Evolutionary conservation across 2,113 vertebrate species (phyloP), one percentile per base, ranked within the genome.

Genomic region (Naja naja): DNA sequence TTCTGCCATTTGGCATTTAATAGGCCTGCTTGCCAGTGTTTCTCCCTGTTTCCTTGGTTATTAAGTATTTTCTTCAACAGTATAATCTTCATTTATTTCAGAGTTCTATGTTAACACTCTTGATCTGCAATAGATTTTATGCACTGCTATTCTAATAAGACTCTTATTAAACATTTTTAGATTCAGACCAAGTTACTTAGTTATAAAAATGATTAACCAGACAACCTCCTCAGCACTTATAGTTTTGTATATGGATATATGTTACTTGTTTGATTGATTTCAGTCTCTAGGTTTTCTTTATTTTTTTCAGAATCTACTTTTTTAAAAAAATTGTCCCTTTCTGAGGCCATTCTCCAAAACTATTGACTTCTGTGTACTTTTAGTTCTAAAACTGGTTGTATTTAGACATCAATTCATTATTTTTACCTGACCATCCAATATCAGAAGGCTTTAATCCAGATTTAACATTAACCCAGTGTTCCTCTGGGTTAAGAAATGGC

Each of bases 31-130:
- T 93, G 91, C n/a, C 94, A 94, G 92, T 53, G 0, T 93, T 87
- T 89, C 86, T 87, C 81, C 89, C 92, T 90, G 69, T 90, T 92
- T 20, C 94, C 55, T 30, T 14, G 93, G 4, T 22, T 92, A 9
- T 92, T 94, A 88, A 10, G 94, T 74, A 49, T 88, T 47, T 45
- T 88, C 10, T 93, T 93, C 60, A 39, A 94, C 89, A 91, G 47
- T 94, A 54, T 16, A 56, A 49, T 91, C 54, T 53, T 53, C 0
- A 0, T 91, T 85, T 90, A 52, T 90, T 95, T 54, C 5, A 53
- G 20, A 93, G 85, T 95, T 94, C 11, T 85, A 1, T 85, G 23
- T 85, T n/a, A 90, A 92, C 60, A 27, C 92, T 22, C 90, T 94
- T 95, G 54, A 56, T 47, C 2, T 81, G 16, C 47, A 88, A 93